Evolutionary conservation across 2,797 vertebrate genomes (phyloP).

Genomic region (Oophaga sylvatica): DNA sequence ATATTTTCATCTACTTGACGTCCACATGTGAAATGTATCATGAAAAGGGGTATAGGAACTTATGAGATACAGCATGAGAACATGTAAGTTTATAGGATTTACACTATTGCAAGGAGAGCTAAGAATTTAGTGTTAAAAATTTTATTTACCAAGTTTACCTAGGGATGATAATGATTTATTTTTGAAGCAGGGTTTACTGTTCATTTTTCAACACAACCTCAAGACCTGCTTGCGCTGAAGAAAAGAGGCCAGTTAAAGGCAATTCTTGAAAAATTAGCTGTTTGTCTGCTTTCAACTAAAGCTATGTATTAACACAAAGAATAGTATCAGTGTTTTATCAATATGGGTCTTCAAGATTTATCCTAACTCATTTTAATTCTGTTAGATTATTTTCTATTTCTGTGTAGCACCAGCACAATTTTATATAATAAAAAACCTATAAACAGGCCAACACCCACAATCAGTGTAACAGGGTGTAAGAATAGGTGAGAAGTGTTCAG

Average conservation of each 20-base stretch:
- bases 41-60: too few species aligned
- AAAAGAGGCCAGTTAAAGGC: not conserved
- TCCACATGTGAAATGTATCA: too few species aligned
- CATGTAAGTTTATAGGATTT: too few species aligned
- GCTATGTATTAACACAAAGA: not conserved
- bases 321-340: not conserved
- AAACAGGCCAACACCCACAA: too few species aligned
- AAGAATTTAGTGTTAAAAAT: constrained; percentile 7
- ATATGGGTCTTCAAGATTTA: not conserved
- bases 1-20: too few species aligned
- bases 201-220: constrained; percentile 25
- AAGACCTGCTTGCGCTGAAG: not conserved
- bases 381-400: not conserved
- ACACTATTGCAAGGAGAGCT: not conserved
- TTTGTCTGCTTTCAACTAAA: not conserved
- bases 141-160: not conserved
- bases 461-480: too few species aligned
- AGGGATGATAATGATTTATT: not conserved
- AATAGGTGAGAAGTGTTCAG: too few species aligned
- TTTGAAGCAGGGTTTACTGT: not conserved
- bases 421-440: too few species aligned
- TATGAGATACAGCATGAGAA: too few species aligned
- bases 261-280: constrained; percentile 3
- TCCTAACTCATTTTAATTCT: not conserved
- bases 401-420: too few species aligned